Base-by-base conservation (phyloP, 2,888 invertebrate genomes). In the Catocala fraxini region DNA sequence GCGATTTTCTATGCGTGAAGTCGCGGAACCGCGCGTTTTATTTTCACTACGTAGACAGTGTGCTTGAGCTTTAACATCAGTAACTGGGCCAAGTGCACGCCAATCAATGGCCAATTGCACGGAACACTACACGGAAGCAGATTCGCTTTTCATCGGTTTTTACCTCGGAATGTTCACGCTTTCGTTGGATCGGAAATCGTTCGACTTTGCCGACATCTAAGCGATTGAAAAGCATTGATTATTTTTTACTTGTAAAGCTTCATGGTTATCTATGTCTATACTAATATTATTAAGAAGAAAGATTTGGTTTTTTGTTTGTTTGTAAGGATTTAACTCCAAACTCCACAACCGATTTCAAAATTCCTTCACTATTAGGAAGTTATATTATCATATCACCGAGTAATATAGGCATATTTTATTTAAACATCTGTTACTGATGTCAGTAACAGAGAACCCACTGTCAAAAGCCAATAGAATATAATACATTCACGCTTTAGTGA, bases 81-180 rank as follows among this genome's bases (percentile, higher is more conserved):
- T 53, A 83, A 63, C 71, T 82, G 56, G 86, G 87, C 80, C 86
- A 87, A 87, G 86, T 86, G 74, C 74, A 77, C 77, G 68, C 67
- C 61, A 74, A 75, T 77, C 65, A 74, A 63, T 53, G 52, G 53
- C 15, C 63, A 63, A 71, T 73, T 52, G 65, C 66, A 70, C 63
- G 63, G 65, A 68, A 63, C 63, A 62, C 34, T 71, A 75, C 52
- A 68, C 75, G 78, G 77, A 78, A 77, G 66, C 63, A 68, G 64
- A 78, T 11, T 77, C 75, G 61, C 59, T 77, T 77, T 78, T 74
- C 56, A 65, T 67, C 58, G 11, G 66, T 71, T 75, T 71, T 77
- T 75, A 56, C 66, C 56, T 46, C 6, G 70, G 71, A 73, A 77
- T 77, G 51, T 74, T 81, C 72, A 75, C 81, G 80, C 81, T 82